Conservation (phyloP, 2,888 invertebrate species). For the Phengaris arion region DNA sequence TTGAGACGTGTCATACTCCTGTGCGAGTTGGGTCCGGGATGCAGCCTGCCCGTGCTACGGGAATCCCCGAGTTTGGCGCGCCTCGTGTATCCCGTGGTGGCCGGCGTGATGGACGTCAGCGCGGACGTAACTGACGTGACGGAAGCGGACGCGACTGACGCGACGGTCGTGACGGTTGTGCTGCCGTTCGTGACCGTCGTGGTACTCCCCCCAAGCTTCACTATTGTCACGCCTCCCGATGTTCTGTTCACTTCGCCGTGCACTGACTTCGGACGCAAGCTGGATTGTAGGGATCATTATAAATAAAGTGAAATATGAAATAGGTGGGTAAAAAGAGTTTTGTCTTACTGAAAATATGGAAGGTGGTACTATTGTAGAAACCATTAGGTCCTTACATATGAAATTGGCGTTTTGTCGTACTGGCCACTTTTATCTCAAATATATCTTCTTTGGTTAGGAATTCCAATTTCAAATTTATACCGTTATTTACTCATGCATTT, state of each 20-base stretch:
- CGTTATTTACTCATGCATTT: too few species aligned
- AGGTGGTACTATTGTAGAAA: too few species aligned
- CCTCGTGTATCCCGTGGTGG: constrained; percentile 73
- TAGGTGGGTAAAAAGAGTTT: too few species aligned
- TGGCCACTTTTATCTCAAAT: too few species aligned
- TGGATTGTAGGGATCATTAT: constrained; percentile 34
- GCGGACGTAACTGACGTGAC: constrained; percentile 31
- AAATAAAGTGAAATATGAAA: constrained; percentile 21
- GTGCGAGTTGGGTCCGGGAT: constrained; percentile 85
- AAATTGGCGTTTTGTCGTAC: too few species aligned
- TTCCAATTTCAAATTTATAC: too few species aligned
- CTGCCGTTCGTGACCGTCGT: constrained; percentile 32
- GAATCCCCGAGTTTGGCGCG: constrained; percentile 86
- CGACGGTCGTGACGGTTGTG: constrained; percentile 40
- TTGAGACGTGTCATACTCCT: constrained; percentile 89
- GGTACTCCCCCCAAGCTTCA: constrained; percentile 81
- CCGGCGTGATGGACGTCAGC: constrained; percentile 30
- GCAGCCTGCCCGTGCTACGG: constrained; percentile 85
- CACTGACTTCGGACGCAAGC: constrained; percentile 60
- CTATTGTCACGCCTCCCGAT: constrained; percentile 88
- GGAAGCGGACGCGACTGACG: constrained; percentile 38
- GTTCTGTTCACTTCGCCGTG: constrained; percentile 84
- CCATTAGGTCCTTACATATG: too few species aligned
- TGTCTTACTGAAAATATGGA: too few species aligned
- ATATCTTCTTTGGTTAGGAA: too few species aligned